phyloP scores from a whole-genome alignment of 1,140 invertebrate genomes.

The Pentalonia nigronervosa region DNA sequence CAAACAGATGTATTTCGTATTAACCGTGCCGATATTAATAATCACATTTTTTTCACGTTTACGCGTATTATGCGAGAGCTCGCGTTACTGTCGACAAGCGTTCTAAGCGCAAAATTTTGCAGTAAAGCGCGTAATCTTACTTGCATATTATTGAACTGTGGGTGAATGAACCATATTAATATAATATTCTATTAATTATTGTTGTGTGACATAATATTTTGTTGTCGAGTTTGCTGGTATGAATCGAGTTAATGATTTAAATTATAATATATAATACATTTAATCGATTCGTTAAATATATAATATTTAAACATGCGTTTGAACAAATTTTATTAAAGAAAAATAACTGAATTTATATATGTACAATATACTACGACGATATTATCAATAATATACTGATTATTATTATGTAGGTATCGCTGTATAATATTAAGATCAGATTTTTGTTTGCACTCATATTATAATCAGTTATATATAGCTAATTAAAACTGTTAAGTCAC shows the following conservation, averaged over 20 bases:
- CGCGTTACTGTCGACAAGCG: neutral
- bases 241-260: neutral
- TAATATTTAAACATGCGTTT: neutral
- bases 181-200: neutral
- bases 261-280: neutral
- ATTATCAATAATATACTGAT: no score
- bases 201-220: neutral
- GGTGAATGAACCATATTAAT: neutral
- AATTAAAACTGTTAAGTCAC: no score
- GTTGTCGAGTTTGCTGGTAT: neutral
- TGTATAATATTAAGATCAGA: no score
- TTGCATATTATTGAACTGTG: neutral
- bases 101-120: neutral
- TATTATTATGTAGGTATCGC: no score
- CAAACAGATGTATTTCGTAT: neutral
- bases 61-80: neutral
- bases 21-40: neutral
- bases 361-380: no score
- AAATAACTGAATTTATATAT: no score
- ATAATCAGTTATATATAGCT: no score
- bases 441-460: no score
- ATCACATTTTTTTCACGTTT: neutral
- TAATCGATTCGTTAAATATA: no score
- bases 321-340: neutral
- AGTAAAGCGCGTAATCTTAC: neutral